Evolutionary conservation across 2,113 vertebrate species (phyloP).

Genomic region (Camelus bactrianus): DNA sequence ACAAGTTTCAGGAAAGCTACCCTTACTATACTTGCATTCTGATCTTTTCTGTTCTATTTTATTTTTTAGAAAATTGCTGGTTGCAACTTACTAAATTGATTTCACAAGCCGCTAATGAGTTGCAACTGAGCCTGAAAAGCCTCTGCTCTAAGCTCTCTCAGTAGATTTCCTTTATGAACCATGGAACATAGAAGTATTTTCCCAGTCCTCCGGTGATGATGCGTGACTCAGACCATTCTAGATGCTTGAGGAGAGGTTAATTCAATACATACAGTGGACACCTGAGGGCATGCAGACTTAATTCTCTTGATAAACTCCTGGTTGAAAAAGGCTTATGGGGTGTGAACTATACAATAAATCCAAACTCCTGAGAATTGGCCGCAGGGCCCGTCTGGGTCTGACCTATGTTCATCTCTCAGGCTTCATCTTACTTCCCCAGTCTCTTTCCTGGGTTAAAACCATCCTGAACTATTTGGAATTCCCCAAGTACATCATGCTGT

Average conservation of each 20-base stretch:
- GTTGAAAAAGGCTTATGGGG: neutral
- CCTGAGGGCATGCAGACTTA: neutral
- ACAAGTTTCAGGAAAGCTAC: neutral
- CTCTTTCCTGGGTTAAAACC: slow-evolving; percentile 4
- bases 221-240: neutral
- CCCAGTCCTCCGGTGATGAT: neutral
- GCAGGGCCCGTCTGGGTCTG: neutral
- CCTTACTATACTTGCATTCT: neutral
- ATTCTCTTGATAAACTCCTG: slow-evolving; percentile 31
- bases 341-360: neutral
- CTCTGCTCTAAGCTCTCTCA: slow-evolving; percentile 33
- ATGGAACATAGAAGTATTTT: neutral
- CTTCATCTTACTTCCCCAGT: slow-evolving; percentile 7
- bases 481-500: neutral
- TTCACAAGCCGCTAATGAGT: slow-evolving; percentile 3
- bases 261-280: neutral
- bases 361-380: neutral
- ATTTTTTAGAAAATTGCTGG: neutral
- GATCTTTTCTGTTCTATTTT: neutral
- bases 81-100: neutral
- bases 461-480: slow-evolving; percentile 14
- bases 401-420: neutral
- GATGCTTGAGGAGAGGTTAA: slow-evolving; percentile 12
- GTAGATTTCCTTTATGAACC: slow-evolving; percentile 13
- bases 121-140: slow-evolving; percentile 20